Evolutionary conservation across 2,888 invertebrate genomes (phyloP).

Genomic region (Deroplatys truncata): DNA sequence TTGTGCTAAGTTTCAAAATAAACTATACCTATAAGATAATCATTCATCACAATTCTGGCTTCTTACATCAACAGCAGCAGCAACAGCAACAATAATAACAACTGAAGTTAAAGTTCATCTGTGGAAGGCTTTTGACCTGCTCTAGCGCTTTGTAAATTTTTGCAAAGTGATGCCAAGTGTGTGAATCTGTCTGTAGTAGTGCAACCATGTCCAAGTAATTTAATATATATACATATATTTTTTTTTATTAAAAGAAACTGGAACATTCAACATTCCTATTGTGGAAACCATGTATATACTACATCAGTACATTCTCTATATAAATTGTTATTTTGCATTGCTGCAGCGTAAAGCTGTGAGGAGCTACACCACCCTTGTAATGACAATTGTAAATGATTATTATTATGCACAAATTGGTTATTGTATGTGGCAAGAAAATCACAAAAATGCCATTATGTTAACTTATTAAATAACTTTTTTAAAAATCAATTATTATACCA

Average conservation of each 20-base stretch:
- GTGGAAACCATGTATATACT: constrained; percentile 16
- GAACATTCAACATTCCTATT: not conserved
- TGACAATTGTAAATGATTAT: constrained; percentile 22
- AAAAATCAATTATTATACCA: constrained; percentile 11
- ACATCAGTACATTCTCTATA: constrained; percentile 17
- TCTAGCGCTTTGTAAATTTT: constrained; percentile 24
- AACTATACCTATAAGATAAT: not conserved
- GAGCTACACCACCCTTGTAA: constrained; percentile 34
- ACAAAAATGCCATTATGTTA: constrained; percentile 22
- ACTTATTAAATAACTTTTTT: constrained; percentile 9
- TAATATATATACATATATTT: constrained; percentile 6
- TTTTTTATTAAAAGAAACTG: not conserved
- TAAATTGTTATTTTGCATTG: constrained; percentile 23
- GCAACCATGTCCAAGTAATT: constrained; percentile 8
- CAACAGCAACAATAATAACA: not conserved
- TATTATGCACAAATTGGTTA: constrained; percentile 24
- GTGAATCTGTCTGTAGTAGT: constrained; percentile 19
- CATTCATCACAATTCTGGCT: constrained; percentile 16
- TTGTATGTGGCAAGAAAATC: constrained; percentile 20
- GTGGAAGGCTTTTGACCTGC: constrained; percentile 20
- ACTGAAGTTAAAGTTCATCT: constrained; percentile 1
- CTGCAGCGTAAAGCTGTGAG: constrained; percentile 1
- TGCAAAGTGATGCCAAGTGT: constrained; percentile 21
- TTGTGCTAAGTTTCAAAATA: not conserved
- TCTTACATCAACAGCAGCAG: not conserved